Evolutionary conservation across 35 echinoderm and acorn worm species (phyloP), one percentile per base, ranked within the genome.

Genomic region (Diadema setosum): DNA sequence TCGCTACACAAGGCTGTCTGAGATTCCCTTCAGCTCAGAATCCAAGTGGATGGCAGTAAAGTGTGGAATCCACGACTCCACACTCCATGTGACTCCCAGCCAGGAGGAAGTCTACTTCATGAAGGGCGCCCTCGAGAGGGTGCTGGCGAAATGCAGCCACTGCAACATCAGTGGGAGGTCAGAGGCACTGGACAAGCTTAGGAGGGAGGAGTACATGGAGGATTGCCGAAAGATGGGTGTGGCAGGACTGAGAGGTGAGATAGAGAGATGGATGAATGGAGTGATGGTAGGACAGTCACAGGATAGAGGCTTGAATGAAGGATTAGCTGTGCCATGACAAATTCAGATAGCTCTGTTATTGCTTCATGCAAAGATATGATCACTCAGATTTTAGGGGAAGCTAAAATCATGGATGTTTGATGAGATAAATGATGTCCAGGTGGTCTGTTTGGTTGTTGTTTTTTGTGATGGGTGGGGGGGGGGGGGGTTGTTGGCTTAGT

Each of bases 41-140:
- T 91, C 88, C 52, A 98, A 98, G 45, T 91, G 84, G 84, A 98
- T 98, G 96, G 84, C 88, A 0, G 96, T 98, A 2, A 44, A 46
- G 15, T 98, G 96, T 43, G 41, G 56, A 33, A 41, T 46, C 14
- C 80, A 17, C 74, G 74, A 35, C 45, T 2, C 88, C 64, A 78
- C 81, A 60, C 27, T 45, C 40, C 30, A 18, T 65, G 23, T 29
- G 96, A n/a, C 30, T 21, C 73, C 73, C 3, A 78, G 73, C 73
- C 29, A 89, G 2, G 80, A 56, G 30, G 63, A 85, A 20, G 59
- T 98, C 36, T 85, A 69, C 39, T 98, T 90, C 45, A 85, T 94
- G 39, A 98, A 98, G 39, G 96, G 96, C 16, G 89, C 96, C 27
- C 26, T 98, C 45, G 96, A 98, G 81, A 75, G 61, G 37, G 58